These are phyloP conservation scores for Bursaphelenchus okinawaensis DNA, from an alignment of 2,888 invertebrate species.

Conservation along the genomic window DNA sequence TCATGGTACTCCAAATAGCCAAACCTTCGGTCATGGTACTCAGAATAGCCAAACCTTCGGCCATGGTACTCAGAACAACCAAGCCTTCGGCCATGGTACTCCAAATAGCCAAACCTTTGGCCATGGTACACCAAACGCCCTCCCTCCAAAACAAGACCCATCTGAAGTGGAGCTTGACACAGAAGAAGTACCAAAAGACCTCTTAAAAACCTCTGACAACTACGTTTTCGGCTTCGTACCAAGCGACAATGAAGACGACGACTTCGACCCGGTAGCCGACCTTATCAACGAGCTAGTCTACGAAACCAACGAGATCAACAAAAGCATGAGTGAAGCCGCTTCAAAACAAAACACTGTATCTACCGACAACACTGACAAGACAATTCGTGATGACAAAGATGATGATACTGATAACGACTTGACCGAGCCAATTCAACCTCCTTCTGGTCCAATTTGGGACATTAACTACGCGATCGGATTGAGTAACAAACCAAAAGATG, in stretches of 20 bases:
- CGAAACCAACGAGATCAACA: neutral
- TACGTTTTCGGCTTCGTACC: neutral
- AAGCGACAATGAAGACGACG: neutral
- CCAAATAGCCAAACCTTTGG: neutral
- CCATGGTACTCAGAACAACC: neutral
- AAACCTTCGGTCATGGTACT: neutral
- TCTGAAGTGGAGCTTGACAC: neutral
- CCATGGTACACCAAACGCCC: neutral
- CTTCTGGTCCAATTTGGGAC: neutral
- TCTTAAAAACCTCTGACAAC: neutral
- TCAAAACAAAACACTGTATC: neutral
- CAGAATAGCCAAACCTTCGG: neutral
- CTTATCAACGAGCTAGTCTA: neutral
- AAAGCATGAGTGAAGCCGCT: neutral
- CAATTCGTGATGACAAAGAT: neutral
- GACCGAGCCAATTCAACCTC: neutral
- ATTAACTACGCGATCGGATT: neutral
- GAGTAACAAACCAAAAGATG: neutral
- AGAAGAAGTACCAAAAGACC: neutral
- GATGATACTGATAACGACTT: neutral
- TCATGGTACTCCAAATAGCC: neutral
- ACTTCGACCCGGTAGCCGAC: neutral
- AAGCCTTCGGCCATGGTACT: neutral
- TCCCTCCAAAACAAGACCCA: no score
- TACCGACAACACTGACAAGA: neutral